Evolutionary conservation across 1,140 invertebrate species (phyloP), one percentile per base, ranked within the genome.

Genomic region (Drosophila ohnishii): DNA sequence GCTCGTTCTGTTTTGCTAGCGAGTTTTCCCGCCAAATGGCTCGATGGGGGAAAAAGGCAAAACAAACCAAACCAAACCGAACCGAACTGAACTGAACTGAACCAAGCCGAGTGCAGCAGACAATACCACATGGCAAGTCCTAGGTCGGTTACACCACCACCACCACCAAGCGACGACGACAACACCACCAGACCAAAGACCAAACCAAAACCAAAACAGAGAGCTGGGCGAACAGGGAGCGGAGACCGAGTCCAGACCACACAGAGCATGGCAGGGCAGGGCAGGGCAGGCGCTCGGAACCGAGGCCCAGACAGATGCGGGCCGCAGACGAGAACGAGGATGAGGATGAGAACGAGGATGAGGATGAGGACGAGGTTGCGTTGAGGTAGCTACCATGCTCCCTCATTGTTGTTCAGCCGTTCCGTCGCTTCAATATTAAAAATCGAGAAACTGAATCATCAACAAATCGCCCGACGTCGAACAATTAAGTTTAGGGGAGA

Each of bases 121-220:
- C 87, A 90, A 90, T 87, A 83, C 69, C 77, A 80, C 78, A 83
- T 90, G 87, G 83, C 80, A 90, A 90, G 87, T 90, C 87, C 87
- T 90, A 90, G 87, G 87, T 90, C 87, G 87, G 87, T 90, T 90
- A 90, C 87, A 87, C 70, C 66, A 66, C 75, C 30, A 56, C 64
- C 51, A 63, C 44, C 19, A 45, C 11, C 16, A 42, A 16, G 25
- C 25, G 47, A 50, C 51, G 13, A 37, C 51, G 13, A 25, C 60
- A 10, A 14, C 22, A 50, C 44, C 60, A 40, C 47, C 25, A 63
- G 42, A 32, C 44, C 58, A 50, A 30, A 45, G 57, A 59, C 44
- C 58, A 25, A 22, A 35, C 44, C 58, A 50, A 50, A 50, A 53
- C 40, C 55, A 35, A 37, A 53, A 22, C 19, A 22, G 50, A 55